Conservation (phyloP, 2,888 invertebrate genomes). For the Hydraecia micacea region DNA sequence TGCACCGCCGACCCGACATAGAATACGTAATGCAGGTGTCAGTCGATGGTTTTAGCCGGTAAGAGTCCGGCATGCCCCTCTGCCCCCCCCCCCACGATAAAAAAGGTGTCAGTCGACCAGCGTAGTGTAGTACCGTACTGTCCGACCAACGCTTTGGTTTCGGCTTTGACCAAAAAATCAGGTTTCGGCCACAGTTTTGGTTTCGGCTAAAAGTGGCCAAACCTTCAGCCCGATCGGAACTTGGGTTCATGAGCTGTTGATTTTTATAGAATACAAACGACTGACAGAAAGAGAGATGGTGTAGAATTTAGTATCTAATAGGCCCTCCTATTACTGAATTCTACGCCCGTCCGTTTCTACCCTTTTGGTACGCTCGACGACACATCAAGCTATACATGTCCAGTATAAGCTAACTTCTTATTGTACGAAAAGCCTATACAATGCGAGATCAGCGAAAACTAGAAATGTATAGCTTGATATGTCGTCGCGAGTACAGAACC, state of each 20-base stretch:
- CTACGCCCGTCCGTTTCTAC: not conserved
- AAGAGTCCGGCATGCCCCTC: too few species aligned
- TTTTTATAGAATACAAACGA: not conserved
- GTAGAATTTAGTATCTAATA: not conserved
- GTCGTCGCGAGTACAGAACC: too few species aligned
- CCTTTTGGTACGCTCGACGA: not conserved
- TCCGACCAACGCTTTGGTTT: not conserved
- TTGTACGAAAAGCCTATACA: not conserved
- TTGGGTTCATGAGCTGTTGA: not conserved
- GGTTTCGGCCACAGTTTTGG: not conserved
- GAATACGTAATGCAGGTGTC: conserved; percentile 51
- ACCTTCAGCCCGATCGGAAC: not conserved
- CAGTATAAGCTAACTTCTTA: too few species aligned
- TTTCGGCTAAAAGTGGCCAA: not conserved
- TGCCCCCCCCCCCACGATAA: too few species aligned
- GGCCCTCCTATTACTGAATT: not conserved
- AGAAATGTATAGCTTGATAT: too few species aligned
- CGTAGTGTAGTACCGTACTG: not conserved
- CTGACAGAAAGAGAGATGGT: not conserved
- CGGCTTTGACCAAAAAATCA: not conserved
- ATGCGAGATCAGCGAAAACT: too few species aligned
- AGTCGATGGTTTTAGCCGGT: too few species aligned
- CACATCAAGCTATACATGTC: too few species aligned
- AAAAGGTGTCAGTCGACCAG: not conserved
- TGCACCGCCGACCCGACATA: conserved; percentile 16